Percentiles rank a stretch among this genome's conserved stretches.
phyloP scores from a whole-genome alignment of 2,113 vertebrate genomes.

The Megaceryle torquata region DNA sequence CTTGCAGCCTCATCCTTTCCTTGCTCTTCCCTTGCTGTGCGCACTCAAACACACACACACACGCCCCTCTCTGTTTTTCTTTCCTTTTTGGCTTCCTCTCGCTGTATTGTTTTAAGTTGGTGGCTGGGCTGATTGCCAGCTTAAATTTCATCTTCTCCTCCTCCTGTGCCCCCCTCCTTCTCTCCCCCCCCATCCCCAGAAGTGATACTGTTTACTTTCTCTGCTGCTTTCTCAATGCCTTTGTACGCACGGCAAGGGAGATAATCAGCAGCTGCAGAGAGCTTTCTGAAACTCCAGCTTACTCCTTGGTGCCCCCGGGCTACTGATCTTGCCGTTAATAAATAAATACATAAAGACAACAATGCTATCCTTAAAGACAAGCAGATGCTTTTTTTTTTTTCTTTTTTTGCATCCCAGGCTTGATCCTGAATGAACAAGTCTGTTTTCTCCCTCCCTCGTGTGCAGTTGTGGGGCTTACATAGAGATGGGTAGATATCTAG shows the following conservation, averaged over 20 bases:
- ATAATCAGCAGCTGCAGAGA: slow-evolving; percentile 70
- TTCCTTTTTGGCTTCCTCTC: slow-evolving; percentile 55
- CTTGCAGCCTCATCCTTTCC: neutral
- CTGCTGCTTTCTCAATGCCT: slow-evolving; percentile 68
- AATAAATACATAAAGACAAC: slow-evolving; percentile 44
- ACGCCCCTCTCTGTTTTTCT: slow-evolving; percentile 47
- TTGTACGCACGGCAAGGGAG: slow-evolving; percentile 62
- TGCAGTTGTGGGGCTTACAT: neutral
- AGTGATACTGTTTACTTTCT: slow-evolving; percentile 77
- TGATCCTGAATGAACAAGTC: neutral
- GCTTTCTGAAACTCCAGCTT: slow-evolving; percentile 65
- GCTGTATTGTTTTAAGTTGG: slow-evolving; percentile 69
- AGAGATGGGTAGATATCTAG: neutral
- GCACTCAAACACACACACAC: neutral
- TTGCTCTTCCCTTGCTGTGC: neutral
- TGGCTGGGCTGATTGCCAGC: slow-evolving; percentile 62
- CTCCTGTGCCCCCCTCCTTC: neutral
- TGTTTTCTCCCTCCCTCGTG: neutral
- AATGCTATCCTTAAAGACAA: slow-evolving; percentile 44
- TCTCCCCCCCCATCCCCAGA: slow-evolving; percentile 48
- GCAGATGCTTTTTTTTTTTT: neutral
- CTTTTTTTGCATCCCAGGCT: neutral
- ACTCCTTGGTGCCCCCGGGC: slow-evolving; percentile 39
- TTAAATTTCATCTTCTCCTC: slow-evolving; percentile 46
- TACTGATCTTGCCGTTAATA: slow-evolving; percentile 15